phyloP scores from a whole-genome alignment of 2,113 vertebrate species.

The Anguilla rostrata region DNA sequence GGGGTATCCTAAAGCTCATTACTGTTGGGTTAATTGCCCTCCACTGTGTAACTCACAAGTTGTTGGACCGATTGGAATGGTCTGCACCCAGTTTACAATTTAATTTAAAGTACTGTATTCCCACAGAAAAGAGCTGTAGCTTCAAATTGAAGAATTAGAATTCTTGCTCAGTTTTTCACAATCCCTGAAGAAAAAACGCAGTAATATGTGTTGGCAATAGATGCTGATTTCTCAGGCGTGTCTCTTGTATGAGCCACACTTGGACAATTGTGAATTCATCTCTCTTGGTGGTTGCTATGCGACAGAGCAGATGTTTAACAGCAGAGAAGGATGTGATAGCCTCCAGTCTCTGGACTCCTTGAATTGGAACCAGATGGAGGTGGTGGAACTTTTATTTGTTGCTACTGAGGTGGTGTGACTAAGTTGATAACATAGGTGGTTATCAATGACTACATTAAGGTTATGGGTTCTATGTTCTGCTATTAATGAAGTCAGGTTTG shows the following conservation, averaged over 20 bases:
- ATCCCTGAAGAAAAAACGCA: background rate
- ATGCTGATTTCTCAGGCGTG: background rate
- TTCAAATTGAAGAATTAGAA: no score
- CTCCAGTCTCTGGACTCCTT: background rate
- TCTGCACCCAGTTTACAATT: no score
- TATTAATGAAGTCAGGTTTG: no score
- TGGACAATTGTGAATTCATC: conserved; percentile 8
- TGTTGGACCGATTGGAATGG: background rate
- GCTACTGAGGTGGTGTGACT: background rate
- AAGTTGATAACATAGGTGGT: background rate
- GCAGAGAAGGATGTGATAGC: conserved; percentile 5
- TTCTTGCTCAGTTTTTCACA: background rate
- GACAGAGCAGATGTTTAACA: conserved; percentile 19
- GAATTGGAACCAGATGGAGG: background rate
- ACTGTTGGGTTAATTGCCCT: background rate
- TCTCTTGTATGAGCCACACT: background rate
- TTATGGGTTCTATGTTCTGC: no score
- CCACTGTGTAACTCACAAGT: background rate
- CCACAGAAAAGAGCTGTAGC: background rate
- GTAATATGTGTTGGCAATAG: background rate
- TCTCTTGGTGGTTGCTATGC: conserved; percentile 27
- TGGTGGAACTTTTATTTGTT: background rate
- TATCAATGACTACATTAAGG: no score
- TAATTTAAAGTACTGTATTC: background rate
- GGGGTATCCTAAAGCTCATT: background rate